These are phyloP conservation scores for Enteromius thamalakanensis DNA, from an alignment of 2,797 vertebrate species.

Conservation along the genomic window DNA sequence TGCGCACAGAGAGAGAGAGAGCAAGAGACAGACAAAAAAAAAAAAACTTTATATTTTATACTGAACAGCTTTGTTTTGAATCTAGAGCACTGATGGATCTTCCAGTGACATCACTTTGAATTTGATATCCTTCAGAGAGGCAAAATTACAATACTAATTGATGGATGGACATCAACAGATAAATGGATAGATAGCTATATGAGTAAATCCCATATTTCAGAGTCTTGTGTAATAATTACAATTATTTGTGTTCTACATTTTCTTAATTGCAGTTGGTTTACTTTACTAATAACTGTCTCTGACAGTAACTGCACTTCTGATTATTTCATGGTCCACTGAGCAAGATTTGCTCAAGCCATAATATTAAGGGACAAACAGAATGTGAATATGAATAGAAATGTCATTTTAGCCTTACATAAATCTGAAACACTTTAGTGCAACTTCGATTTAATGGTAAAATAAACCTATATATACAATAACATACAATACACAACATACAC, in stretches of 20 bases:
- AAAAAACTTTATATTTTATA: too few species aligned
- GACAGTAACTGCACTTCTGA: neutral
- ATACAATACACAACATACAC: neutral
- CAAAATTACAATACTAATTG: neutral
- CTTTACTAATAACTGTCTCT: constrained; percentile 8
- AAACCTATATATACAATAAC: neutral
- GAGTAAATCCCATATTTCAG: neutral
- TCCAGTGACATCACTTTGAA: neutral
- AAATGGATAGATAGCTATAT: neutral
- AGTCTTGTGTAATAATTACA: neutral
- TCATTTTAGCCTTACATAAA: neutral
- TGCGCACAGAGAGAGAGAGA: too few species aligned
- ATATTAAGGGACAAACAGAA: neutral
- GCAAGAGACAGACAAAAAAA: too few species aligned
- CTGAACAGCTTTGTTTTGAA: neutral
- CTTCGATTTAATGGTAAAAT: neutral
- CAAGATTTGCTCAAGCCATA: neutral
- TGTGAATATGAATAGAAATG: neutral
- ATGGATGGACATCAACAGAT: neutral
- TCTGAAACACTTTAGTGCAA: neutral
- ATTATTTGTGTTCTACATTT: neutral
- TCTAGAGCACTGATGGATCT: neutral
- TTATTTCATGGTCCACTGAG: neutral
- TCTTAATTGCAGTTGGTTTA: neutral
- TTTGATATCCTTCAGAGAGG: neutral